A percentile compares a stretch with the other conserved stretches of the same genome.
Conservation (phyloP, 2,888 invertebrate species). For the Tipula lateralis region DNA sequence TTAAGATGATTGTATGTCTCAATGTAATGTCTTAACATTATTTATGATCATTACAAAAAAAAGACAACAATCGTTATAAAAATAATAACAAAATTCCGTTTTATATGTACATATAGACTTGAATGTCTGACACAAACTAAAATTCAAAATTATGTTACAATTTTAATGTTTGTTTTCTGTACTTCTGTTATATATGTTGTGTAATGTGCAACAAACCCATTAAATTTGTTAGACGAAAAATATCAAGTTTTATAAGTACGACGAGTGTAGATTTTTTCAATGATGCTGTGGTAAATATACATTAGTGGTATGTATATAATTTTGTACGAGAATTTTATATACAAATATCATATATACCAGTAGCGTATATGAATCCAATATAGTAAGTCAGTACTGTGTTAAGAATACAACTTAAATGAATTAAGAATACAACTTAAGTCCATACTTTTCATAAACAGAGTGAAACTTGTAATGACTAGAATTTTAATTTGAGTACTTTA, state of each 20-base stretch:
- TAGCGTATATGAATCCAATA: too few relatives aligned
- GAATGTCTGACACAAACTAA: not conserved
- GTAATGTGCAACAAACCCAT: not conserved
- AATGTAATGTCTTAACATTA: conserved; percentile 9
- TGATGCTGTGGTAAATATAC: not conserved
- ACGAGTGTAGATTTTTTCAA: not conserved
- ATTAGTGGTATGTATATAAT: not conserved
- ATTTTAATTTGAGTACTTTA: too few relatives aligned
- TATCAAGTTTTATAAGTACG: not conserved
- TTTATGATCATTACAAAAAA: conserved; percentile 6
- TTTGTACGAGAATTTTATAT: too few relatives aligned
- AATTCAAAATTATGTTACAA: not conserved
- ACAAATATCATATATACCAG: too few relatives aligned
- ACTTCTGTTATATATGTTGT: not conserved
- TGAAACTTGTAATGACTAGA: too few relatives aligned
- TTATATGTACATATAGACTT: not conserved
- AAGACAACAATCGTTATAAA: conserved; percentile 1
- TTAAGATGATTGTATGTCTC: not conserved
- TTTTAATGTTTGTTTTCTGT: not conserved
- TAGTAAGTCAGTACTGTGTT: too few relatives aligned
- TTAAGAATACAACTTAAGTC: too few relatives aligned
- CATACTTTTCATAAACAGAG: too few relatives aligned
- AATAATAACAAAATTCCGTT: not conserved
- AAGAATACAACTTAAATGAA: too few relatives aligned
- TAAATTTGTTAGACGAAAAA: conserved; percentile 2